Evolutionary conservation across 2,113 vertebrate genomes (phyloP), one percentile per base, ranked within the genome.

Genomic region (Pangasianodon hypophthalmus): DNA sequence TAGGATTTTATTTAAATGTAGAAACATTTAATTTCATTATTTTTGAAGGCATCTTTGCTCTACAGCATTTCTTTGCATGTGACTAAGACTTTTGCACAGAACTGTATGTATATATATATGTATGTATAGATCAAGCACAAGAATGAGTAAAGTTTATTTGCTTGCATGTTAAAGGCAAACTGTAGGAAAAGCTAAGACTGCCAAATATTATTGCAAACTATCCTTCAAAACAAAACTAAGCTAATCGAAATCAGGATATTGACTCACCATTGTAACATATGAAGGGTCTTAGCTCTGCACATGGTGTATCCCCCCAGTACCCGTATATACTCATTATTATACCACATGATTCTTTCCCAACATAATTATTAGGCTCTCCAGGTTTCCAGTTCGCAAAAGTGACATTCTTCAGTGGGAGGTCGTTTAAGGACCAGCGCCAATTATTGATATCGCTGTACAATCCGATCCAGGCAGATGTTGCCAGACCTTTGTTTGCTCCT

Each of bases 231-330:
- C 29, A 29, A 67, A 13, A 67, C 11, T 9, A n/a, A 13, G 3
- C 3, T 4, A 32, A 67, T n/a, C 29, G 32, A 9, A 18, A 75
- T 4, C 10, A 67, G 26, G 29, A 41, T 3, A 41, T 46, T 81
- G 26, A 86, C 90, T 89, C 60, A 87, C 67, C 44, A 46, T 84
- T 19, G 24, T 87, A 88, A 26, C 90, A 91, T 26, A 91, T 6
- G 77, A 91, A 37, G 6, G 85, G 1, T 3, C 29, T 73, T 0
- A 24, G 32, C 1, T 2, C 1, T 44, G 80, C 44, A 32, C 90
- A 91, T 37, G 1, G 19, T 56, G 26, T 26, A 85, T 85, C 81
- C 37, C 64, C 67, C 87, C 87, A 88, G 13, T 6, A 56, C 71
- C 82, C 46, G 1, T 21, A 0, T 1, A 37, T 37, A 37, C 1